Evolutionary conservation across 2,888 invertebrate genomes (phyloP), one percentile per base, ranked within the genome.

Genomic region (Coelopa pilipes): DNA sequence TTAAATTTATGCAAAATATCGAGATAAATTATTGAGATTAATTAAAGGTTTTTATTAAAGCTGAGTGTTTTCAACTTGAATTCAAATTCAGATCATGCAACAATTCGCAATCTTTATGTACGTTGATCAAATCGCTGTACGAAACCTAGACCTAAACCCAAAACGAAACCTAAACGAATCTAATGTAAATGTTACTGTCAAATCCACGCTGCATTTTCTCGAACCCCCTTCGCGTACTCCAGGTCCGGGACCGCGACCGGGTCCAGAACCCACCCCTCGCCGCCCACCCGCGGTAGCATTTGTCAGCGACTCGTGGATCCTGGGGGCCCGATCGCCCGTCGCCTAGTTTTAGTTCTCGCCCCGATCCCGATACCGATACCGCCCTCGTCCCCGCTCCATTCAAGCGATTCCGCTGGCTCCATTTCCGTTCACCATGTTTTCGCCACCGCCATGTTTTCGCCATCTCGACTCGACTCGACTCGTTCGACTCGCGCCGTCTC

Each of bases 1-100:
- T 76, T 63, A 53, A 71, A 71, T 45, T 72, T 73, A 53, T 72
- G 70, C 72, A 45, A 63, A 76, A 70, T 66, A 75, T 76, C 62
- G 75, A 74, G 17, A 60, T 60, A 70, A 70, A 49, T 24, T 59
- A 69, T 59, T 19, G 50, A 19, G 49, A 60, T 15, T 49, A 21
- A 70, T 70, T 49, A 70, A 70, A 53, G 63, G 15, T 62, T 70
- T 50, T 53, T 62, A 62, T 34, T 34, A 70, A 63, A 70, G 17
- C 62, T 70, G 53, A 62, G 34, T 63, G 21, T 70, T 70, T 66
- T 46, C 17, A 70, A 34, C 45, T 69, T 47, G 19, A 46, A 70
- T 49, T 60, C 47, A 70, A 34, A 34, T 34, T 34, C 34, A 34
- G 34, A 34, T 34, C 34, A 34, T 34, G 34, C 34, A 34, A 34